Percentiles rank a stretch among this genome's conserved stretches.
Conservation (phyloP, 2,797 vertebrate genomes). For the Muscicapa comitata region DNA sequence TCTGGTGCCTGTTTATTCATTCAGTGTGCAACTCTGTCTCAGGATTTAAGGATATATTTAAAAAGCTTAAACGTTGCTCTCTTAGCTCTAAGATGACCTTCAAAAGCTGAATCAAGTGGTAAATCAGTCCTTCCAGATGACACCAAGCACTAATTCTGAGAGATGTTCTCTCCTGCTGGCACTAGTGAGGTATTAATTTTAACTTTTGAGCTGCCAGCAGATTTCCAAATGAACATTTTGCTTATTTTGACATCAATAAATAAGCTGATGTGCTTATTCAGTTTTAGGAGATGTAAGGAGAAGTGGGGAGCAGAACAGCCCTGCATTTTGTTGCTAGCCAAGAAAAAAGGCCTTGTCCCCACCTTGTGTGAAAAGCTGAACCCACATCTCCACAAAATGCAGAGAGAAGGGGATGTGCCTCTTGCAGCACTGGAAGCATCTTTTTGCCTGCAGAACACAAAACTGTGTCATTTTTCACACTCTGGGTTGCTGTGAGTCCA, state of each 20-base stretch:
- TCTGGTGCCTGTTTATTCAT: not conserved
- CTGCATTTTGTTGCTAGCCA: not conserved
- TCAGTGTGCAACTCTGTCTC: not conserved
- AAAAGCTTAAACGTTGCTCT: not conserved
- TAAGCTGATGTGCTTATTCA: rapidly evolving
- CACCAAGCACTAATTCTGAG: not conserved
- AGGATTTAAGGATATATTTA: not conserved
- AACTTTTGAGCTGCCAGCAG: not conserved
- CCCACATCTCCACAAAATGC: not conserved
- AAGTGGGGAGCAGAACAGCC: not conserved
- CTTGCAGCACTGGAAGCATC: not conserved
- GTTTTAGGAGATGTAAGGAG: not conserved
- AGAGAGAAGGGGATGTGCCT: not conserved
- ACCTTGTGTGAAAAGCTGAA: not conserved
- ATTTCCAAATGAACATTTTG: not conserved
- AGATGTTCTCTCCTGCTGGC: not conserved
- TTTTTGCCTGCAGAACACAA: not conserved
- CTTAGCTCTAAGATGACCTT: conserved; percentile 29
- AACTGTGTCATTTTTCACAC: not conserved
- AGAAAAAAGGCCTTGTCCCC: not conserved
- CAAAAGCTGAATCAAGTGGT: not conserved
- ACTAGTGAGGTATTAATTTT: not conserved
- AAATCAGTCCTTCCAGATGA: not conserved
- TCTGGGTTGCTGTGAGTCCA: not conserved
- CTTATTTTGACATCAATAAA: not conserved